These are phyloP conservation scores for Manacus vitellinus DNA, from an alignment of 2,113 vertebrate species.

Conservation along the genomic window DNA sequence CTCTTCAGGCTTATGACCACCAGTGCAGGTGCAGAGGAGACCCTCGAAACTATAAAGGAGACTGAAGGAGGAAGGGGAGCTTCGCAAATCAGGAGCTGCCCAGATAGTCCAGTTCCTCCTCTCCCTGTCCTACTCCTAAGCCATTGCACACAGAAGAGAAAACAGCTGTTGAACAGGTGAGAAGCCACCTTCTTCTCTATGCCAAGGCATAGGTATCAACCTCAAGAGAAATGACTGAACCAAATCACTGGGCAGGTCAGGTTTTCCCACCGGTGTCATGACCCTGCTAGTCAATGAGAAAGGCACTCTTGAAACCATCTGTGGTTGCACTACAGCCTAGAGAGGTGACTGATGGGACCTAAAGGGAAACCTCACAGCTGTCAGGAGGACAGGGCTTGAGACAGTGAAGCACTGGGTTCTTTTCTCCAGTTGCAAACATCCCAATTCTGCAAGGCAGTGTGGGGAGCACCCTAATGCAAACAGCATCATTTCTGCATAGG, in stretches of 20 bases:
- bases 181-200: background rate
- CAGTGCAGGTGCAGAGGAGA: background rate
- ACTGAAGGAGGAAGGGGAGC: background rate
- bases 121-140: background rate
- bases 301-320: background rate
- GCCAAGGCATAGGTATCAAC: background rate
- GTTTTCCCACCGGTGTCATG: accelerated
- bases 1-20: background rate
- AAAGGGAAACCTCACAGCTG: background rate
- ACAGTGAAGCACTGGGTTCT: background rate
- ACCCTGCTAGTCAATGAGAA: background rate
- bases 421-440: background rate
- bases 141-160: background rate
- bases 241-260: background rate
- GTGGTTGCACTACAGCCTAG: background rate
- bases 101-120: background rate
- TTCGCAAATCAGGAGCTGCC: background rate
- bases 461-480: background rate
- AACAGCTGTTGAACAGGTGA: background rate
- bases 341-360: background rate
- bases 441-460: background rate
- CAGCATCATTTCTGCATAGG: background rate
- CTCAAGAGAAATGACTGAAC: background rate
- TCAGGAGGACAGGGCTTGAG: background rate
- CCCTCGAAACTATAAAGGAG: accelerated